A percentile compares a stretch with the other conserved stretches of the same genome.
Conservation (phyloP, 1,140 invertebrate genomes). For the Carposina sasakii region DNA sequence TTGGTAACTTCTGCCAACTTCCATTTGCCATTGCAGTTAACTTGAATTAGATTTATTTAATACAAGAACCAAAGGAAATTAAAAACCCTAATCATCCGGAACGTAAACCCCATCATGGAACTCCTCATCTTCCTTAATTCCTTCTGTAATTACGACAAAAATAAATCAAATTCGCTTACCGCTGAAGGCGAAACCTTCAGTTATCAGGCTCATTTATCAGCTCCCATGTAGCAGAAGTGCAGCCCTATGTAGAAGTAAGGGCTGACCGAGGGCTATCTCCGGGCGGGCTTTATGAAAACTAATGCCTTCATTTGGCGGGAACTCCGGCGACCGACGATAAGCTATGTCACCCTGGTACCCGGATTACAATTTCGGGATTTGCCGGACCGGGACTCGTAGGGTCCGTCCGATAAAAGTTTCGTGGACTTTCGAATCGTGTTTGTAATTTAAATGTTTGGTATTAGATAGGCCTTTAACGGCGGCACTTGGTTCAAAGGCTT, state of each 20-base stretch:
- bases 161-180: slow-evolving; percentile 32
- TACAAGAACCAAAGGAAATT: too few species aligned
- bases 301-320: slow-evolving; percentile 49
- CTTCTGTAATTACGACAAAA: too few species aligned
- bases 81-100: too few species aligned
- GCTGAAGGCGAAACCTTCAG: slow-evolving; percentile 12
- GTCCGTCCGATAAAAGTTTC: slow-evolving; percentile 22
- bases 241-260: slow-evolving; percentile 10
- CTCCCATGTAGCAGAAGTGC: slow-evolving; percentile 15
- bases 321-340: slow-evolving; percentile 35
- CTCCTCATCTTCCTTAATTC: too few species aligned
- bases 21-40: too few species aligned
- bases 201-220: slow-evolving; percentile 24
- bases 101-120: too few species aligned
- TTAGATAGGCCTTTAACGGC: too few species aligned
- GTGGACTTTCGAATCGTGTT: slow-evolving; percentile 15
- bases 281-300: slow-evolving; percentile 46
- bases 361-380: slow-evolving; percentile 41
- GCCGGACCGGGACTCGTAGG: slow-evolving; percentile 20
- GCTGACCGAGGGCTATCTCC: slow-evolving; percentile 32
- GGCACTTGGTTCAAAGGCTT: too few species aligned
- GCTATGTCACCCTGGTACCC: slow-evolving; percentile 39
- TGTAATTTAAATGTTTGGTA: slow-evolving; percentile 22
- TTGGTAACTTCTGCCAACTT: background rate
- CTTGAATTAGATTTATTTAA: too few species aligned